Percentiles rank a stretch among this genome's conserved stretches.
Conservation (phyloP, 2,797 vertebrate species). For the Melanotaenia maccullochi region DNA sequence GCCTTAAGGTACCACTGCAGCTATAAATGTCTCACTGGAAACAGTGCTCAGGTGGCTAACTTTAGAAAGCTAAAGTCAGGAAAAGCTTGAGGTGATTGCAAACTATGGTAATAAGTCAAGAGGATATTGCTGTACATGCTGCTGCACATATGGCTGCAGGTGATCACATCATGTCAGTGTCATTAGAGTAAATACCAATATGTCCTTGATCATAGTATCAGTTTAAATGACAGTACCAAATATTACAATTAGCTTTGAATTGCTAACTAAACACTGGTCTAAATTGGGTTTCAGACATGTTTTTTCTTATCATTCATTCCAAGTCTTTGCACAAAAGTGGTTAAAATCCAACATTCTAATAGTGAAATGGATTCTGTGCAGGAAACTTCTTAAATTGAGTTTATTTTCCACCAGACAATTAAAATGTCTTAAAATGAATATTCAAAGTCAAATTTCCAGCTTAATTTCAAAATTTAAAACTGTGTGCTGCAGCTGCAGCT, state of each 20-base stretch:
- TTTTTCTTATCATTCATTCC: no score
- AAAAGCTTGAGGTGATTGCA: background rate
- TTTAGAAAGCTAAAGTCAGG: background rate
- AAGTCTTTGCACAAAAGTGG: no score
- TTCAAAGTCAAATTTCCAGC: background rate
- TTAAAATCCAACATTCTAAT: no score
- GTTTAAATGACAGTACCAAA: no score
- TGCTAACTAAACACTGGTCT: no score
- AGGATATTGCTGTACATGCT: no score
- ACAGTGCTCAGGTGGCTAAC: background rate
- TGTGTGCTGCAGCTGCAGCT: background rate
- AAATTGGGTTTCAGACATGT: no score
- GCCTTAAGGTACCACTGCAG: background rate
- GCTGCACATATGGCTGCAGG: no score
- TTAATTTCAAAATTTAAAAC: background rate
- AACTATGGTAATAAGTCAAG: background rate
- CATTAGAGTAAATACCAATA: background rate
- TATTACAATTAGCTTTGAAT: no score
- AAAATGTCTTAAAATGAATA: background rate
- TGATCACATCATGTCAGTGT: background rate
- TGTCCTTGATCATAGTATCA: background rate
- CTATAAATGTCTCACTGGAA: background rate
- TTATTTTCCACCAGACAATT: background rate
- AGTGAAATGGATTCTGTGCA: no score
- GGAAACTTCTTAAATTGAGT: no score